A percentile compares a stretch with the other conserved stretches of the same genome.
Evolutionary conservation across 2,797 vertebrate genomes (phyloP).

Genomic region (Fundulus diaphanus): DNA sequence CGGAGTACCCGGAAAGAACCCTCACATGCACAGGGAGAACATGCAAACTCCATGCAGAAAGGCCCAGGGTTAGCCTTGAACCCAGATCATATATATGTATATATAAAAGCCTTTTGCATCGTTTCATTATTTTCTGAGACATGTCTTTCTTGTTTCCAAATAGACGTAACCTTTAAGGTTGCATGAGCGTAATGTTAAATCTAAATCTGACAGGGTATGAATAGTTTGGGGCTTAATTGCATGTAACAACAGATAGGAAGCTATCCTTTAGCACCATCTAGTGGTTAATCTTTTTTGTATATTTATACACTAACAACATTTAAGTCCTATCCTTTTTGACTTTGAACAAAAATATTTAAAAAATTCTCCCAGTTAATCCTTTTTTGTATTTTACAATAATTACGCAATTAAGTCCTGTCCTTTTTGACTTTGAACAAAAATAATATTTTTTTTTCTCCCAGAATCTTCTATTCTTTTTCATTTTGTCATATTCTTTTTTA

Average conservation of each 20-base stretch:
- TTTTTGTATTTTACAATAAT: too few relatives aligned
- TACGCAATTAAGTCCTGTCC: background rate
- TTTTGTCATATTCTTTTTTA: too few relatives aligned
- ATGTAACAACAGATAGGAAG: background rate
- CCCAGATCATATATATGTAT: too few relatives aligned
- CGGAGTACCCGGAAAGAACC: too few relatives aligned
- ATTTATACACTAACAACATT: background rate
- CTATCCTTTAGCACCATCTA: conserved; percentile 50
- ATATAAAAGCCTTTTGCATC: too few relatives aligned
- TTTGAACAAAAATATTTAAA: background rate
- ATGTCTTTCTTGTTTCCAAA: too few relatives aligned
- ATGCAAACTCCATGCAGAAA: too few relatives aligned
- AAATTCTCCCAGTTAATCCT: too few relatives aligned
- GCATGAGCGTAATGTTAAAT: background rate
- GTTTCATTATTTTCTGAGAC: too few relatives aligned
- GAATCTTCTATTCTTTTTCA: background rate
- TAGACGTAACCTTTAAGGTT: too few relatives aligned
- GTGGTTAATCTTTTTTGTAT: conserved; percentile 11
- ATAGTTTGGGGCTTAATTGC: background rate
- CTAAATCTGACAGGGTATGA: background rate
- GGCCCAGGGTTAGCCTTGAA: too few relatives aligned
- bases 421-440: background rate
- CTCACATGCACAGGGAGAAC: too few relatives aligned
- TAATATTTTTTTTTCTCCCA: background rate
- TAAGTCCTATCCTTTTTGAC: background rate